Base-by-base conservation (phyloP, 2,797 vertebrate species). In the Chiloscyllium punctatum region DNA sequence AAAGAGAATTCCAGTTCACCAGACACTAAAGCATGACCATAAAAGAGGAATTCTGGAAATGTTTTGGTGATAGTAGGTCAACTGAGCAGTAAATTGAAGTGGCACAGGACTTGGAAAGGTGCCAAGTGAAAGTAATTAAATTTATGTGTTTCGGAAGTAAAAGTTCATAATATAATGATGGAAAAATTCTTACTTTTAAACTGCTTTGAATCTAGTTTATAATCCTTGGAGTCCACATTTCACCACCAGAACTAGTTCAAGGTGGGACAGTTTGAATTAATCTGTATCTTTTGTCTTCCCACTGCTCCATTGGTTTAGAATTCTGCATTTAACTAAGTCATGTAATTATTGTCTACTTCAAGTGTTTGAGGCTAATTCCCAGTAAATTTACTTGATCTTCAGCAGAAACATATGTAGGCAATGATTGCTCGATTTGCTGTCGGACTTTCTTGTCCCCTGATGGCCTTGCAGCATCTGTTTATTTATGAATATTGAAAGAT, bases 381-480 rank as follows among this genome's bases (percentile, higher is more conserved):
- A 42, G n/a, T 27, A 4, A 23, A 37, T 92, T 37, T 4, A 92
- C 21, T 69, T 92, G 90, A 69, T 92, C 90, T 69, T 69, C n/a
- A 13, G 37, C 3, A n/a, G 90, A 92, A 92, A 48, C 62, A 69
- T 92, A 92, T 69, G 66, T 68, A 11, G 9, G 62, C 37, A 66
- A 42, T 37, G 37, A 92, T 92, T 92, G 42, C 37, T 84, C 23
- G 42, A 84, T 84, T 84, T 84, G 82, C 21, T 84, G 90, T 42
- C 21, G n/a, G 90, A 92, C n/a, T 69, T 69, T 92, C 66, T 37
- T 42, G 66, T 92, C 66, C n/a, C 90, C 13, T 15, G 37, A 69
- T 42, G 66, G n/a, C 68, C n/a, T n/a, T 11, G 66, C 48, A 92
- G 21, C 90, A 92, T 42, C 90, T 92, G 90, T 92, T 92, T 69